Evolutionary conservation across 2,113 vertebrate genomes (phyloP), one percentile per base, ranked within the genome.

Genomic region (Etia nguti): DNA sequence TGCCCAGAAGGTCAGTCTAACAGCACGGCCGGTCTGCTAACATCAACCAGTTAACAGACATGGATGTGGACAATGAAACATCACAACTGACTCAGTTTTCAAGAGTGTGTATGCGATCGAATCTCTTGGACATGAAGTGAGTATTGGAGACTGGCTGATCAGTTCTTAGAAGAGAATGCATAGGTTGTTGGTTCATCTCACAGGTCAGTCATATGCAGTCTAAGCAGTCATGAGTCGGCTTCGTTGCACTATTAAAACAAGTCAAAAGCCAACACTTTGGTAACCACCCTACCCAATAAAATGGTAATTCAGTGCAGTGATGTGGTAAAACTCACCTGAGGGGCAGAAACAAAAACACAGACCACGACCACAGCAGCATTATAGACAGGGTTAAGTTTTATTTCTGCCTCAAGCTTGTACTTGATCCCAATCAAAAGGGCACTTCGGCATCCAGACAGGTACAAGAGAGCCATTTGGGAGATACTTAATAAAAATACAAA

Each of bases 131-230:
- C 43, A 50, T 50, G 2, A n/a, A 50, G 24, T 52, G 73, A 77
- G 9, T 31, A 52, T 2, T 52, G 11, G 46, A 77, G 46, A 31
- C 46, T 77, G 43, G 0, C 24, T 50, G 70, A 52, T 34, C 26
- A 13, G 26, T 20, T 52, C 10, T 0, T 77, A 77, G 0, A 52
- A 77, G 10, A 77, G 0, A 6, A 34, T 11, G 8, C 22, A 29
- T 10, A 29, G 5, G 22, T 73, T 43, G 16, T 50, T 31, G 1
- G 3, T 29, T 73, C 41, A 31, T 29, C 20, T 55, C 52, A 55
- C 52, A 10, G 52, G 8, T 55, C 73, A 34, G 10, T 34, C 73
- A n/a, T 13, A 31, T n/a, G 26, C 46, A 77, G 73, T 34, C 46
- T n/a, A 77, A 77, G 46, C 22, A n/a, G 46, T 34, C 18, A 8